Evolutionary conservation across 2,888 invertebrate species (phyloP).

Genomic region (Drosophila maculinotata): DNA sequence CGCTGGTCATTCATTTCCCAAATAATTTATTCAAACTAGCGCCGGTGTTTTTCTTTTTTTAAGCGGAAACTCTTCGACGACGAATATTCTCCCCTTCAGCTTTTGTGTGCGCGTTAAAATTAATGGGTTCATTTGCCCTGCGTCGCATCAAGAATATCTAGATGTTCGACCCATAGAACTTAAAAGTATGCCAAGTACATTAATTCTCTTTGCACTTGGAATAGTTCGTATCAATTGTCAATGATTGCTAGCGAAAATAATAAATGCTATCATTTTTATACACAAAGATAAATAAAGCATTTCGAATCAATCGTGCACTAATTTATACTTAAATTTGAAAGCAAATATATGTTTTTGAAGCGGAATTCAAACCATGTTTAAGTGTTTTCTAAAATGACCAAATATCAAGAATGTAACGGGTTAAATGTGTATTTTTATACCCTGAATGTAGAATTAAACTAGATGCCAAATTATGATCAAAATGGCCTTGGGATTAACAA

Average conservation of each 20-base stretch:
- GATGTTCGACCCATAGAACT: conserved; percentile 25
- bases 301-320: not conserved
- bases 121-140: conserved; percentile 76
- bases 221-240: not conserved
- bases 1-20: conserved; percentile 54
- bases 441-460: too few relatives aligned
- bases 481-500: too few relatives aligned
- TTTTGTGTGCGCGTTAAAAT: conserved; percentile 49
- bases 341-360: not conserved
- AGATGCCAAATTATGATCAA: too few relatives aligned
- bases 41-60: conserved; percentile 7
- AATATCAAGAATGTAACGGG: too few relatives aligned
- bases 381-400: too few relatives aligned
- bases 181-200: conserved; percentile 51
- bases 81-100: conserved; percentile 15
- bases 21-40: conserved; percentile 66
- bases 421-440: too few relatives aligned
- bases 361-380: too few relatives aligned
- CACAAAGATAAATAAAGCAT: not conserved
- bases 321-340: not conserved
- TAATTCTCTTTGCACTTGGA: conserved; percentile 19
- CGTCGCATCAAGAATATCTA: conserved; percentile 27
- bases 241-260: conserved; percentile 2
- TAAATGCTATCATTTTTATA: not conserved
- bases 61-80: conserved; percentile 19